Percentiles rank a stretch among this genome's conserved stretches.
phyloP scores from a whole-genome alignment of 1,140 invertebrate genomes.

The Aphelenchoides besseyi region DNA sequence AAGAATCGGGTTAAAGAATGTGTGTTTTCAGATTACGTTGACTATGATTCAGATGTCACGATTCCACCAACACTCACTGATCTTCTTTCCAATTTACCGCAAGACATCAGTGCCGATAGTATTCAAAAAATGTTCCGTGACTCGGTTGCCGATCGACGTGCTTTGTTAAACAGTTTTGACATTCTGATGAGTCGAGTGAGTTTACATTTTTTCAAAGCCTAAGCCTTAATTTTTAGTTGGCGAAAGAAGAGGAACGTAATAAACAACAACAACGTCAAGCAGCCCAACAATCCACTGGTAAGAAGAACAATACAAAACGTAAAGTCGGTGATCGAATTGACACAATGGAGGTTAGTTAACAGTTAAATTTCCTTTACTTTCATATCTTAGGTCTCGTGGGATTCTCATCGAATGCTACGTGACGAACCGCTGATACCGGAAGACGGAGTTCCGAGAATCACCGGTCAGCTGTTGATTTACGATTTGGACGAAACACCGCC shows the following conservation, averaged over 20 bases:
- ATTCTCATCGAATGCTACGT: conserved; percentile 34
- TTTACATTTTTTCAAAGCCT: conserved; percentile 16
- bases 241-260: conserved; percentile 14
- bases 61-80: conserved; percentile 58
- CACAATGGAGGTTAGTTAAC: conserved; percentile 34
- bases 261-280: background rate
- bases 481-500: conserved; percentile 61
- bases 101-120: conserved; percentile 53
- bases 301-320: conserved; percentile 7
- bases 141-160: conserved; percentile 54
- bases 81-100: conserved; percentile 56
- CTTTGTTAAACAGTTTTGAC: conserved; percentile 49
- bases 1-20: background rate
- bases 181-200: conserved; percentile 44
- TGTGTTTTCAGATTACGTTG: conserved; percentile 45
- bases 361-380: background rate
- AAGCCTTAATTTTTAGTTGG: conserved; percentile 27
- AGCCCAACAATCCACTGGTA: conserved; percentile 5
- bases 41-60: conserved; percentile 59
- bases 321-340: conserved; percentile 31
- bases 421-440: conserved; percentile 27
- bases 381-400: conserved; percentile 36
- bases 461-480: conserved; percentile 58
- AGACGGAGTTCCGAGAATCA: conserved; percentile 54
- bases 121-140: conserved; percentile 57